Evolutionary conservation across 1,140 invertebrate genomes (phyloP), one percentile per base, ranked within the genome.

Genomic region (Lucilia cuprina): DNA sequence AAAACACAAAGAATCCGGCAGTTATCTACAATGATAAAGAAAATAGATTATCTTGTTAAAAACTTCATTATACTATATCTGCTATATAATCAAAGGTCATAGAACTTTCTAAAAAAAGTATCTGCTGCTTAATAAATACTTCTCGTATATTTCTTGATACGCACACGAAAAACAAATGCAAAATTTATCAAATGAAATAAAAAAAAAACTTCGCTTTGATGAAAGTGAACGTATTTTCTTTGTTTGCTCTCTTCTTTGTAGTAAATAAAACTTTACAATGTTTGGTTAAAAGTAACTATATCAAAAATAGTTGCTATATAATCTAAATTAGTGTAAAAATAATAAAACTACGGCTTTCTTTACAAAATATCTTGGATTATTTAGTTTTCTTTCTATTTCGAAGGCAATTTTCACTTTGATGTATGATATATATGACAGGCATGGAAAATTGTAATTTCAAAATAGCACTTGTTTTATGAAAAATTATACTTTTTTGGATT

Each of bases 21-120:
- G n/a, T 47, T 78, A 41, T 78, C 75, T 78, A 47, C n/a, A 70
- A 25, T 25, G 65, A 70, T 70, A 70, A 70, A 70, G 5, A 70
- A 70, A 30, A 30, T 30, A 30, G 12, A 60, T 82, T 82, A n/a
- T 35, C 34, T 82, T 60, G 34, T 65, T 49, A 49, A 25, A 21
- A 19, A 70, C n/a, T 70, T 25, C 14, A 21, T 70, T 70, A 70
- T 70, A 25, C 25, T 30, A 30, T 30, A 30, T 30, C 25, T n/a
- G 10, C 41, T 41, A 60, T 9, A 70, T 70, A 70, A 70, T 10
- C 65, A 70, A 70, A 70, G 65, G 65, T 70, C 65, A 70, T 70
- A 12, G 65, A 70, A 70, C 65, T 70, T 70, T 70, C 65, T 70
- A 19, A 70, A 70, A 10, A 70, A 70, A 70, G 21, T 70, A 21